Evolutionary conservation across 2,797 vertebrate genomes (phyloP).

Genomic region (Aselliscus stoliczkanus): DNA sequence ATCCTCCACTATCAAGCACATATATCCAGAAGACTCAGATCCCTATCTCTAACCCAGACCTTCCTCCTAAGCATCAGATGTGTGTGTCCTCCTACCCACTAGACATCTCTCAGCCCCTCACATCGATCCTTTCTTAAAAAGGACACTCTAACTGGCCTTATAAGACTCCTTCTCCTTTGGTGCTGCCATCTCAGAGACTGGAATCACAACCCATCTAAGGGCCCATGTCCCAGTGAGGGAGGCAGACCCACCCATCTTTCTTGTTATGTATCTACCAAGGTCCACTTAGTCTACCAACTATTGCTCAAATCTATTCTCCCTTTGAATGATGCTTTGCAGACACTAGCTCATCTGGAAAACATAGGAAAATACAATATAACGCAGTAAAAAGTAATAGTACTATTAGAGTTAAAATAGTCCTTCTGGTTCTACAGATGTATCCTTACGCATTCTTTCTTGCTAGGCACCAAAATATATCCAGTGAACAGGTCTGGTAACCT

Average conservation of each 20-base stretch:
- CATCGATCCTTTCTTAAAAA: neutral
- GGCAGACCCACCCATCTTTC: neutral
- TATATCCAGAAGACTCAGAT: fast-evolving
- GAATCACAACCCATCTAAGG: too few species aligned
- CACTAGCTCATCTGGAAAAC: neutral
- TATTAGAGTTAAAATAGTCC: neutral
- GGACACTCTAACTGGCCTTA: neutral
- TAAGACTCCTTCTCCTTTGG: neutral
- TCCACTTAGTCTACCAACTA: too few species aligned
- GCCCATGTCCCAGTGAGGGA: neutral
- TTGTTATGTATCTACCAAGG: neutral
- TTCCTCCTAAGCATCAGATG: neutral
- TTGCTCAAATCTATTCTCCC: neutral
- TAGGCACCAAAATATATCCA: neutral
- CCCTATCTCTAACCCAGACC: neutral
- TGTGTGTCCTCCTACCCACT: too few species aligned
- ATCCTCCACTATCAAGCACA: neutral
- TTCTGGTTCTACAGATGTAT: neutral
- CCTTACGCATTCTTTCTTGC: neutral
- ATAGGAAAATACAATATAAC: neutral
- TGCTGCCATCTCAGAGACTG: neutral
- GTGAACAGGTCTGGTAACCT: neutral
- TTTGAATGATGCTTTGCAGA: neutral
- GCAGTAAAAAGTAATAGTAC: neutral
- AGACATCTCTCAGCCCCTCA: neutral